These are phyloP conservation scores for Anomalospiza imberbis DNA, from an alignment of 2,797 vertebrate species.

Conservation along the genomic window DNA sequence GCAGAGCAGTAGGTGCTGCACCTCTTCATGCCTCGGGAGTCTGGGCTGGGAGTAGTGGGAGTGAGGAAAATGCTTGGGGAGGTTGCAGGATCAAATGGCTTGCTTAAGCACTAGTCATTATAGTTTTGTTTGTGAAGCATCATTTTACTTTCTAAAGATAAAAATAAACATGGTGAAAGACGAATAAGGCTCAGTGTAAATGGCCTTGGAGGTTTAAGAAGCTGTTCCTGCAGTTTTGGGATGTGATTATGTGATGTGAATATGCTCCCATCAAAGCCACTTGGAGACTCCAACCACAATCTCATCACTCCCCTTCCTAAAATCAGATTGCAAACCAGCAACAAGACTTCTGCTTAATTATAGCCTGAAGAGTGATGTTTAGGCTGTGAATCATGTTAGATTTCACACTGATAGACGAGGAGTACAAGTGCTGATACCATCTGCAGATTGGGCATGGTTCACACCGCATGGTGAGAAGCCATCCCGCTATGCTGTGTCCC, in stretches of 20 bases:
- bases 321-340: slow-evolving; percentile 56
- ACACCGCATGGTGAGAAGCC: neutral
- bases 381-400: slow-evolving; percentile 60
- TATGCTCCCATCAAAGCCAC: neutral
- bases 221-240: neutral
- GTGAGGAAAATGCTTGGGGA: neutral
- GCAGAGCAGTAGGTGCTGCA: neutral
- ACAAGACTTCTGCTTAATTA: slow-evolving; percentile 62
- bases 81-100: slow-evolving; percentile 15
- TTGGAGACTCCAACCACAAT: neutral
- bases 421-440: slow-evolving; percentile 46
- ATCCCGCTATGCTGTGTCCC: accelerated
- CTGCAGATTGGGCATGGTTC: neutral
- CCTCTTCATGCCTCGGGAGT: neutral
- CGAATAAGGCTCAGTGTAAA: neutral
- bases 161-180: neutral
- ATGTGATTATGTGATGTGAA: accelerated
- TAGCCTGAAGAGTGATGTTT: slow-evolving; percentile 67
- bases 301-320: slow-evolving; percentile 51
- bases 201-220: neutral
- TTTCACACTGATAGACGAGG: slow-evolving; percentile 16
- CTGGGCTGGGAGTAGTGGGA: slow-evolving; percentile 9
- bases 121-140: neutral
- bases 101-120: neutral
- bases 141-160: neutral